Evolutionary conservation across 1,140 invertebrate species (phyloP).

Genomic region (Pseudomyrmex pallidus): DNA sequence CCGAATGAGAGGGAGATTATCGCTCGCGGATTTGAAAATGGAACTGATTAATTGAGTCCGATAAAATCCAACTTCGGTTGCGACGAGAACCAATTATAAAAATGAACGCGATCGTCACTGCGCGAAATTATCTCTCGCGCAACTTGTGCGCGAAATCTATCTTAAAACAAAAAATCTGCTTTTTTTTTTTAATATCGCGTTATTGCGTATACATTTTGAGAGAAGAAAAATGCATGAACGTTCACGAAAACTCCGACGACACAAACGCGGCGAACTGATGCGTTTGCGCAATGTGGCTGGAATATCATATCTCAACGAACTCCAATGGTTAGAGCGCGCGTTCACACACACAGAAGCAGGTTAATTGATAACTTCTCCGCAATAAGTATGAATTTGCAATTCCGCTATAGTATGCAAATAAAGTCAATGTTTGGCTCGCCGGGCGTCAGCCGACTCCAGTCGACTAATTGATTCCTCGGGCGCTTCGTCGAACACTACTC

Average conservation of each 20-base stretch:
- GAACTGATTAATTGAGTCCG: neutral
- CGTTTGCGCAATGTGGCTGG: neutral
- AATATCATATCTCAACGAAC: neutral
- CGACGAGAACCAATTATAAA: neutral
- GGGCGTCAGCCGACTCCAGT: slow-evolving; percentile 53
- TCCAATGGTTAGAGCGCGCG: neutral
- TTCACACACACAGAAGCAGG: neutral
- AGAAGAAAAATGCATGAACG: neutral
- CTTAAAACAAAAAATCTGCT: too few relatives aligned
- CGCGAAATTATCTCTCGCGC: neutral
- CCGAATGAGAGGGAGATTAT: neutral
- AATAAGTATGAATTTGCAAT: slow-evolving; percentile 59
- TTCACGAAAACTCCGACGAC: neutral
- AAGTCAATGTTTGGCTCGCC: slow-evolving; percentile 38
- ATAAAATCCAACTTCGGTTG: neutral
- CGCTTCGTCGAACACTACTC: slow-evolving; percentile 2
- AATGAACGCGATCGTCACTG: neutral
- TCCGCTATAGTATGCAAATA: slow-evolving; percentile 47
- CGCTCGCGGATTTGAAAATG: neutral
- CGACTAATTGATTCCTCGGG: slow-evolving; percentile 59
- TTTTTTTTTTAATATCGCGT: neutral
- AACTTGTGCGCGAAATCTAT: too few relatives aligned
- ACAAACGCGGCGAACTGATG: neutral
- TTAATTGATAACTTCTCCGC: slow-evolving; percentile 37
- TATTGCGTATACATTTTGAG: neutral